Base-by-base conservation (phyloP, 2,113 vertebrate genomes). In the Lagopus leucura region DNA sequence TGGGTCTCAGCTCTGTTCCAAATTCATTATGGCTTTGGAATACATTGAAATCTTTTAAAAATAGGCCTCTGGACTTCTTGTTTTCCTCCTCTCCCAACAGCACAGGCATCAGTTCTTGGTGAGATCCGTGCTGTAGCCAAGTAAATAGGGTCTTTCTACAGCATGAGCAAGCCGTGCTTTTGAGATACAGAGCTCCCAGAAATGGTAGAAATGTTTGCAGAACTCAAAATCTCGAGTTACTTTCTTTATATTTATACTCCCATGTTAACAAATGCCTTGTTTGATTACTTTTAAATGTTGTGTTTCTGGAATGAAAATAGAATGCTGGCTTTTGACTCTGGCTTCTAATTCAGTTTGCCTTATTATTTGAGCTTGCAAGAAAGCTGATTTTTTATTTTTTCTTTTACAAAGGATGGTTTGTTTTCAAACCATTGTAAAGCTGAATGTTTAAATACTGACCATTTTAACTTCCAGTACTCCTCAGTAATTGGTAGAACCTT, bases 261-360 rank as follows among this genome's bases (percentile, higher is more conserved):
- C 73, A 79, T 77, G 81, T 82, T 93, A 92, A 75, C 54, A 95
- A 95, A 92, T 91, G 81, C 58, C 74, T 71, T 10, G 0, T 70
- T 76, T 91, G 82, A 92, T 86, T 94, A 80, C 82, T 92, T 95
- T 70, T 80, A 91, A 94, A 82, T 76, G 48, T 66, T 87, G 58
- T 73, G 40, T 89, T 96, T 82, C 89, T 91, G 82, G 75, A 91
- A 89, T 3, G 7, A 94, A 94, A 94, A 70, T 76, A 92, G 75
- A 91, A 79, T 54, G 36, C 30, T 10, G 27, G 84, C 75, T 78
- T 95, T 93, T 88, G 86, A 92, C 75, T 92, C 55, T 58, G 48
- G 14, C 74, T 76, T 88, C 88, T 91, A 71, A 45, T 85, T 81
- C 58, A 34, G 11, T 64, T 10, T 84, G 73, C 69, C 58, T 79